Conservation (phyloP, 2,888 invertebrate genomes). For the Polyommatus icarus region DNA sequence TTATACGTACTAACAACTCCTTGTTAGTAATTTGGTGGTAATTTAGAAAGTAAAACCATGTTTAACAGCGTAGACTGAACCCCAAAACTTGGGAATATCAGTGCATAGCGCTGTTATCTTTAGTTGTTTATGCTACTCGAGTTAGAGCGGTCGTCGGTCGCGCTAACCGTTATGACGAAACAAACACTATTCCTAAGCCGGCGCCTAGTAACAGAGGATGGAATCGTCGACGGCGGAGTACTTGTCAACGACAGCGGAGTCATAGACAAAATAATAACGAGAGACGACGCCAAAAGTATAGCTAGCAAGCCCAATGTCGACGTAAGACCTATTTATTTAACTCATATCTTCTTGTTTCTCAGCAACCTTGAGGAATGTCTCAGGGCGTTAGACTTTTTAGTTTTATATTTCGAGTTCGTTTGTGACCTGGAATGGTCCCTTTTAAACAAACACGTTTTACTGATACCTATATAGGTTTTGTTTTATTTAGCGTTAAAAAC, state of each 20-base stretch:
- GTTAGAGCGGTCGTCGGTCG: conserved; percentile 48
- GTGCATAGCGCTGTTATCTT: conserved; percentile 22
- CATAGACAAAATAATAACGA: conserved; percentile 77
- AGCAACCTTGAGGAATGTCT: conserved; percentile 44
- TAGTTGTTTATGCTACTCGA: conserved; percentile 45
- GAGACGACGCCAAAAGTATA: conserved; percentile 69
- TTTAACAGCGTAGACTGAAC: background rate
- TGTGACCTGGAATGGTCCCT: conserved; percentile 25
- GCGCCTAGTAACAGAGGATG: conserved; percentile 75
- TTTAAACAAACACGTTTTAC: conserved; percentile 30
- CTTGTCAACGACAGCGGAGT: conserved; percentile 80
- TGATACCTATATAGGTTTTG: conserved; percentile 31
- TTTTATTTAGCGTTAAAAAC: conserved; percentile 18
- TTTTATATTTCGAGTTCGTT: conserved; percentile 31
- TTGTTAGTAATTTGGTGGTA: background rate
- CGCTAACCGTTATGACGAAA: conserved; percentile 52
- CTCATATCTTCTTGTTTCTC: background rate
- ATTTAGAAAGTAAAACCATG: background rate
- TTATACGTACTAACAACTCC: background rate
- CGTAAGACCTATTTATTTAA: conserved; percentile 54
- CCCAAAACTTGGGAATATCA: conserved; percentile 21
- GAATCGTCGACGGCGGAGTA: conserved; percentile 80
- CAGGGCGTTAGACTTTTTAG: conserved; percentile 42
- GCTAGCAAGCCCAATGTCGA: conserved; percentile 73
- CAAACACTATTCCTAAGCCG: conserved; percentile 70